Percentiles rank a stretch among this genome's conserved stretches.
Evolutionary conservation across 2,888 invertebrate genomes (phyloP).

Genomic region (Polietes domitor): DNA sequence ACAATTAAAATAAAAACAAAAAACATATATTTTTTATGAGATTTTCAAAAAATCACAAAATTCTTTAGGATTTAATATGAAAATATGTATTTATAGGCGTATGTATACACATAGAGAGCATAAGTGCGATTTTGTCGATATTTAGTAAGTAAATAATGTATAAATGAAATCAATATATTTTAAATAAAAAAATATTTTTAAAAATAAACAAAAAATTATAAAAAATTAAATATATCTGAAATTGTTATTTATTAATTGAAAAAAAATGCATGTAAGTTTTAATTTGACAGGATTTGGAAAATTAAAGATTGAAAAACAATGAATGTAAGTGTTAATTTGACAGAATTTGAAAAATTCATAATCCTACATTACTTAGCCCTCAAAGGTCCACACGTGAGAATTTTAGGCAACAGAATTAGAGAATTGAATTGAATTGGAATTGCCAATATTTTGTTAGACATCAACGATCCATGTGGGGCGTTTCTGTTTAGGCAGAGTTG

Average conservation of each 20-base stretch:
- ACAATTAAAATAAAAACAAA: not conserved
- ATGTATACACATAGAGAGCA: not conserved
- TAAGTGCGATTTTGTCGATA: conserved; percentile 61
- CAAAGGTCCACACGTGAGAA: too few species aligned
- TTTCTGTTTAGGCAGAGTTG: too few species aligned
- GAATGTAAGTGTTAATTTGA: too few species aligned
- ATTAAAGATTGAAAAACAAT: too few species aligned
- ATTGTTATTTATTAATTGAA: not conserved
- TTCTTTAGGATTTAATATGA: conserved; percentile 64
- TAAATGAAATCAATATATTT: conserved; percentile 29
- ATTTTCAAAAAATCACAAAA: conserved; percentile 74
- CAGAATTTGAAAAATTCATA: too few species aligned
- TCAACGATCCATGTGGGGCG: too few species aligned
- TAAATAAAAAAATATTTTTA: conserved; percentile 26
- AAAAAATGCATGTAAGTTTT: too few species aligned
- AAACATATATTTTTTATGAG: conserved; percentile 57
- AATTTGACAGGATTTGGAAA: too few species aligned
- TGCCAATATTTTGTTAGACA: too few species aligned
- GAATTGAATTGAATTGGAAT: too few species aligned
- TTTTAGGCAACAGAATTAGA: too few species aligned
- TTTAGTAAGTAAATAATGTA: conserved; percentile 40
- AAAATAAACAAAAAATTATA: conserved; percentile 6
- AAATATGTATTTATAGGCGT: conserved; percentile 35
- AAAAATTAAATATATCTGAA: not conserved
- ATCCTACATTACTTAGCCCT: too few species aligned